Percentiles rank a stretch among this genome's conserved stretches.
Conservation (phyloP, 2,888 invertebrate genomes). For the Eupithecia dodoneata region DNA sequence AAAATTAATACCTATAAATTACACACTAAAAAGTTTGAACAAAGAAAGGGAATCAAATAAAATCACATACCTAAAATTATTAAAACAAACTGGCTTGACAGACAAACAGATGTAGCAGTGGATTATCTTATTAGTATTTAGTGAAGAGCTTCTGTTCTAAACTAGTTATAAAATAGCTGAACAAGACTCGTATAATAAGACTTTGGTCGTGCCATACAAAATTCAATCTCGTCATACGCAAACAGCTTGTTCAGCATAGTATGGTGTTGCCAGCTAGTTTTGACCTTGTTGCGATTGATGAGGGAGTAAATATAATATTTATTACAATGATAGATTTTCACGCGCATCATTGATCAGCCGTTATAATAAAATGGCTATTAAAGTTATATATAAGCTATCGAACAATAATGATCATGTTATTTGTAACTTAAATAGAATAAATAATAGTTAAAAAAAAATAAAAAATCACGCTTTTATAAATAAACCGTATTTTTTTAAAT, state of each 20-base stretch:
- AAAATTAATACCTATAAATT: no score
- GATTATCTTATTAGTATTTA: neutral
- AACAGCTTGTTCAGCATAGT: conserved; percentile 21
- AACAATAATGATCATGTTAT: neutral
- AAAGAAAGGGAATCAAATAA: no score
- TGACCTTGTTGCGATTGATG: neutral
- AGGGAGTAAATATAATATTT: neutral
- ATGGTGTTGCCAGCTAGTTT: conserved; percentile 17
- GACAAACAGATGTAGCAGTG: neutral
- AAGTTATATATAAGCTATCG: neutral
- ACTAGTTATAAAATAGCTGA: conserved; percentile 10
- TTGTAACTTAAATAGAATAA: neutral
- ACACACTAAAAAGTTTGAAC: no score
- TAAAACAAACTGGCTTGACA: neutral
- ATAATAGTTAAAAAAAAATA: no score
- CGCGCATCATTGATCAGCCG: neutral
- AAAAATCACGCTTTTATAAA: no score
- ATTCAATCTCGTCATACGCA: conserved; percentile 37
- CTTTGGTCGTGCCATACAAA: conserved; percentile 32
- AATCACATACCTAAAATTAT: no score
- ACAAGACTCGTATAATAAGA: conserved; percentile 26
- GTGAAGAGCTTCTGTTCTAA: conserved; percentile 7
- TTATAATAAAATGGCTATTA: neutral
- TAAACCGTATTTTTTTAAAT: no score
- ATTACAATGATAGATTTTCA: neutral